Evolutionary conservation across 2,888 invertebrate species (phyloP), one percentile per base, ranked within the genome.

Genomic region (Kuschelorhynchus macadamiae): DNA sequence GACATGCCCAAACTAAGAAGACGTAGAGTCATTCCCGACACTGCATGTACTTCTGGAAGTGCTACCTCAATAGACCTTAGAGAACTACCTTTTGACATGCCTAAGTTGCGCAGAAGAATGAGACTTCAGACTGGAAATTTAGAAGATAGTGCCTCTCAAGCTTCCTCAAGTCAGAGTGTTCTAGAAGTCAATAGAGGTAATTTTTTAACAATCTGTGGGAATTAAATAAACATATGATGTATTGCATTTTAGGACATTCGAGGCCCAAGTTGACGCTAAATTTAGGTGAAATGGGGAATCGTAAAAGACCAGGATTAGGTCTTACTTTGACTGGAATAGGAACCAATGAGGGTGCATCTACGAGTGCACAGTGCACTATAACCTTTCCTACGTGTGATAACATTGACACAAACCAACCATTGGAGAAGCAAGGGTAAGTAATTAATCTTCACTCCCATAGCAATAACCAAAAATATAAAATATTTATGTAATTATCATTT

Each of bases 51-150:
- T 73, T 90, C 90, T 4, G 89, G 90, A 36, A 90, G 90, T 77
- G 89, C 90, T 41, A 90, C 90, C 7, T 91, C 90, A 11, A 92
- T 93, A 42, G 94, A 95, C 80, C 85, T 94, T 55, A 87, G 92
- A 71, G 90, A 95, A 81, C 86, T 95, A 79, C 95, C 95, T 62
- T 95, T 95, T 81, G 95, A 95, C 81, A 95, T 95, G 95, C 95
- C 95, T 25, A 95, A 95, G 84, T 85, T 95, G 64, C 87, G 93
- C 70, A 86, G 94, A 56, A 89, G 93, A 72, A 84, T 94, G 76
- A 88, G 93, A 72, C 87, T 88, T 78, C 81, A 85, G 80, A 71
- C 85, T 75, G 73, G 85, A 76, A 88, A 91, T 75, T 90, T 89
- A 67, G 92, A 92, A 79, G 90, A 90, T 65, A 90, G 89, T 71